Base-by-base conservation (phyloP, 64 coral and sea anemone genomes). In the Stichodactyla mertensii region DNA sequence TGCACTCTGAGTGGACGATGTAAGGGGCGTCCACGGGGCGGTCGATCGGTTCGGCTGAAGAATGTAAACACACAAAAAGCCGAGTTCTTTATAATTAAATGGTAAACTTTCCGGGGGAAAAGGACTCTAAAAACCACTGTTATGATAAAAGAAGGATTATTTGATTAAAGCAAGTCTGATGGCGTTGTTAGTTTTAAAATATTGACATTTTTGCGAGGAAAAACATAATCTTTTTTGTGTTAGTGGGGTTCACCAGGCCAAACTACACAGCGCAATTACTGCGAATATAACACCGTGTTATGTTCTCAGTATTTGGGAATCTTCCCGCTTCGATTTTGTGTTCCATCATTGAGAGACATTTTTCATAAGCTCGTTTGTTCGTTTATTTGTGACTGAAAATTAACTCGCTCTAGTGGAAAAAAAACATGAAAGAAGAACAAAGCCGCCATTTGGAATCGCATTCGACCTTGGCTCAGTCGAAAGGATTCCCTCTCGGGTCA, bases 21-120 rank as follows among this genome's bases (percentile, higher is more conserved):
- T 15, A 6, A 28, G 78, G 78, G 78, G 78, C 78, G 78, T 81
- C 53, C 69, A 81, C 52, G 78, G 52, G 78, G 78, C 36, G 16
- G 78, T 27, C 26, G 23, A 31, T 26, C 69, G n/a, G 69, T 27
- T 31, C 26, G 23, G 1, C 0, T 9, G 69, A 9, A 74, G 10
- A 74, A 74, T 74, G 69, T 74, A 74, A 74, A 74, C 69, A 74
- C 10, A 74, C 24, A 27, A 31, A 74, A 31, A 27, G 24, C 24
- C 9, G n/a, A 31, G 8, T 74, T 74, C 24, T 10, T 31, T 31
- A 11, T 74, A 74, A 74, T 74, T 74, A 74, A 74, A 74, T 26
- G 10, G 69, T 74, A 74, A 74, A 74, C 11, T 23, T 27, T 27
- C 27, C 23, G 19, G 6, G 23, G 24, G 11, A 31, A 74, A 74